phyloP scores from a whole-genome alignment of 2,113 vertebrate genomes.

The Deroptyus accipitrinus region DNA sequence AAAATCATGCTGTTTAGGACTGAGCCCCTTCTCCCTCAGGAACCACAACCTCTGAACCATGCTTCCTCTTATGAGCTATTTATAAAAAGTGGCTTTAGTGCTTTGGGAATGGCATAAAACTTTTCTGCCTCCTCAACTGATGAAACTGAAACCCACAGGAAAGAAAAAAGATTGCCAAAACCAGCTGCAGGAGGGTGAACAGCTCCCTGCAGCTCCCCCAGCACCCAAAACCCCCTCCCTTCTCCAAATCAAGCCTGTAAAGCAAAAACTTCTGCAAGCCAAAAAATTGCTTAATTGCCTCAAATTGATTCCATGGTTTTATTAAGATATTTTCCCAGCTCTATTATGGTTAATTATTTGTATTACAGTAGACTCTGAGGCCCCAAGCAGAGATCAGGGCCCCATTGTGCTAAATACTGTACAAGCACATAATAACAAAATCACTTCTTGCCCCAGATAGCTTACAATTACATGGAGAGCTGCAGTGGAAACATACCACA shows the following conservation, averaged over 20 bases:
- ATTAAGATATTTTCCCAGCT: slow-evolving; percentile 63
- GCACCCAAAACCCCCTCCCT: background rate
- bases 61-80: background rate
- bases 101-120: background rate
- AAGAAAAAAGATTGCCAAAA: background rate
- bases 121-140: background rate
- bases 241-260: background rate
- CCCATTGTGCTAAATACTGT: slow-evolving; percentile 33
- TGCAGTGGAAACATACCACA: background rate
- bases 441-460: slow-evolving; percentile 40
- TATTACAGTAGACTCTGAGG: slow-evolving; percentile 55
- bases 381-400: slow-evolving; percentile 61
- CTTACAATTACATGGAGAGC: background rate
- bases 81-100: background rate
- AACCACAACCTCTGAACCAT: background rate
- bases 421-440: slow-evolving; percentile 40
- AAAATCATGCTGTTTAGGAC: background rate
- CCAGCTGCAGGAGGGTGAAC: background rate
- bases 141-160: background rate
- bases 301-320: slow-evolving; percentile 63
- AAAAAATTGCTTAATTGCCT: slow-evolving; percentile 61
- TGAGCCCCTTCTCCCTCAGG: background rate
- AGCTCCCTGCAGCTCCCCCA: background rate
- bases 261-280: slow-evolving; percentile 44
- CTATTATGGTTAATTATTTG: slow-evolving; percentile 67